Evolutionary conservation across 30 jellyfish, hydroid and myxozoan species (phyloP).

Genomic region (Hydractinia echinata): DNA sequence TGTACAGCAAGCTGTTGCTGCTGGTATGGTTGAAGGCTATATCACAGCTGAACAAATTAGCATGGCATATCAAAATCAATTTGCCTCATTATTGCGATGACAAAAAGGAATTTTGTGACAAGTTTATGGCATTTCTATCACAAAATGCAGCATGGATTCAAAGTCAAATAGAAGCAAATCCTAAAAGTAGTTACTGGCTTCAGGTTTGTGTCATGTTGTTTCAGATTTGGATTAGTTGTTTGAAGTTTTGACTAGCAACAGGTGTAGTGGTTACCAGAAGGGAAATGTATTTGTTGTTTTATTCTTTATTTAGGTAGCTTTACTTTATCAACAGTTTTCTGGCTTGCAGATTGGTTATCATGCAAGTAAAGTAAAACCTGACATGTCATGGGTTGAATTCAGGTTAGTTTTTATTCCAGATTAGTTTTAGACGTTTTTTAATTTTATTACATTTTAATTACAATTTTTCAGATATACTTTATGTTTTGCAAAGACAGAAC

Average conservation of each 20-base stretch:
- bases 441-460: no score
- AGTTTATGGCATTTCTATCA: slow-evolving; percentile 33
- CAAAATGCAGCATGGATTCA: slow-evolving; percentile 53
- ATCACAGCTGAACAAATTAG: slow-evolving; percentile 69
- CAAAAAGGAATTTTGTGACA: slow-evolving; percentile 57
- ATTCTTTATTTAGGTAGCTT: slow-evolving; percentile 48
- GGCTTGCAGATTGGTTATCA: slow-evolving; percentile 68
- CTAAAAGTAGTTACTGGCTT: slow-evolving; percentile 48
- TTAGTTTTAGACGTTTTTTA: no score
- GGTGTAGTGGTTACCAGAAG: neutral
- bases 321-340: slow-evolving; percentile 53
- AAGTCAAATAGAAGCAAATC: slow-evolving; percentile 23
- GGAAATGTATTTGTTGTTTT: no score
- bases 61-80: slow-evolving; percentile 58
- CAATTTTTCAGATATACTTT: no score
- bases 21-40: slow-evolving; percentile 97
- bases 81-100: slow-evolving; percentile 55
- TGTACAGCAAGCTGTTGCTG: slow-evolving; percentile 84
- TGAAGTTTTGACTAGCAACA: neutral
- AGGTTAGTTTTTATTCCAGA: slow-evolving; percentile 39
- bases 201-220: slow-evolving; percentile 14
- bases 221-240: neutral
- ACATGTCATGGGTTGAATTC: slow-evolving; percentile 40
- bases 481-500: no score
- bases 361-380: slow-evolving; percentile 45